Percentiles rank a stretch among this genome's conserved stretches.
Conservation (phyloP, 2,797 vertebrate species). For the Gambusia yucatana region DNA sequence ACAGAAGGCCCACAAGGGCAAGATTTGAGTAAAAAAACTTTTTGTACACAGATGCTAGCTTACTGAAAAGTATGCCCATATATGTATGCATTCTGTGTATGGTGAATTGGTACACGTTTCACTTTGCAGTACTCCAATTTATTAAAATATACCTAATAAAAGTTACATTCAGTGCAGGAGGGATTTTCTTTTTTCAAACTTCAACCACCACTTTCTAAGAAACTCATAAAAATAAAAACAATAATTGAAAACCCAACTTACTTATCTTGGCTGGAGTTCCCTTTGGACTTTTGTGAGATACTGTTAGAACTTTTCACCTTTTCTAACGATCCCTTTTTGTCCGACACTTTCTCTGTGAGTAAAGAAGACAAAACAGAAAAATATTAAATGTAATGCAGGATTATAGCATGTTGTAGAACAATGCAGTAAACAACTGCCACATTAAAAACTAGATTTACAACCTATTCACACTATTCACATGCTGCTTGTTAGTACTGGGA, state of each 20-base stretch:
- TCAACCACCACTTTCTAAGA: neutral
- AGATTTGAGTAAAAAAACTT: neutral
- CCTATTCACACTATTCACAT: neutral
- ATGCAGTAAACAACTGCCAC: neutral
- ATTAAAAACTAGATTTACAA: neutral
- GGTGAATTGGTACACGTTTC: neutral
- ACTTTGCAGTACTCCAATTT: neutral
- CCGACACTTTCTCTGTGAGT: slow-evolving; percentile 67
- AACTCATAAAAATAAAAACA: neutral
- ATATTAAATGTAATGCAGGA: neutral
- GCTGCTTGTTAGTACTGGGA: neutral
- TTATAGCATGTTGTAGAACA: neutral
- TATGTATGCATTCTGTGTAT: neutral
- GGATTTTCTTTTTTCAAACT: neutral
- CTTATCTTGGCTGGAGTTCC: slow-evolving; percentile 60
- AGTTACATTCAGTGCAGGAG: neutral
- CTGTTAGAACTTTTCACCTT: slow-evolving; percentile 53
- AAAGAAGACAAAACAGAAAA: slow-evolving; percentile 18
- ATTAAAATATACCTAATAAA: neutral
- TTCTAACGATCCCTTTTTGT: slow-evolving; percentile 63
- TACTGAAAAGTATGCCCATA: neutral
- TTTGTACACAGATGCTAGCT: neutral
- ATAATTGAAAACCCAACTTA: slow-evolving; percentile 34
- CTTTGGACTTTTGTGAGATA: slow-evolving; percentile 45
- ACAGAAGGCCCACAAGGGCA: neutral